Base-by-base conservation (phyloP, 1,140 invertebrate genomes). In the Elymnias hypermnestra region DNA sequence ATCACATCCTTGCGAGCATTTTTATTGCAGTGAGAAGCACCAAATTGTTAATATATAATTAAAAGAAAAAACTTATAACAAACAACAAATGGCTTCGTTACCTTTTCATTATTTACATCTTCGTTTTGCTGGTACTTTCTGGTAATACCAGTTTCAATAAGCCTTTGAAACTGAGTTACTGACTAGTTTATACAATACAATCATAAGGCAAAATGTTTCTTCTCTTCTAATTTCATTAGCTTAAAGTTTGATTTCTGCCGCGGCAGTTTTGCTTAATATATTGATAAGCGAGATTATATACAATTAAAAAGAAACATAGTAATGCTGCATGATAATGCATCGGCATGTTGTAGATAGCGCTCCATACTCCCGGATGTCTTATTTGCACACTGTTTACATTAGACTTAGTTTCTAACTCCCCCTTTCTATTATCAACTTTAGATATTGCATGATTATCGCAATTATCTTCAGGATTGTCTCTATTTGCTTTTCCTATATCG, bases 311-410 rank as follows among this genome's bases (percentile, higher is more conserved):
- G 54, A 86, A 76, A 76, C 85, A 87, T 53, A 87, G 47, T 61
- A 87, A 79, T 37, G 71, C 75, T 49, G 85, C 81, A 50, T 86
- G 83, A 69, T 87, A 87, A 72, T 87, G 85, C 69, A 78, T 77
- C 38, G 85, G 85, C 74, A 87, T 72, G 40, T 81, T 86, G 53
- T 73, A 83, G 45, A 86, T 72, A 60, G 63, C 61, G 42, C 53
- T 67, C 29, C 71, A 53, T 44, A 84, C 63, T 57, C 77, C 72
- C 31, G 38, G 50, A 36, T 58, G 59, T 53, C 63, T 72, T 41
- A 56, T 53, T 41, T 60, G 53, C 58, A 72, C 66, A 79, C 72
- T 77, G 65, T 76, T 72, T 66, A 60, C 14, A 52, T 68, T 67
- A 21, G 50, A 48, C 51, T 53, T 64, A 39, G 43, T 53, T 10